phyloP scores from a whole-genome alignment of 2,113 vertebrate genomes.

The Daubentonia madagascariensis region DNA sequence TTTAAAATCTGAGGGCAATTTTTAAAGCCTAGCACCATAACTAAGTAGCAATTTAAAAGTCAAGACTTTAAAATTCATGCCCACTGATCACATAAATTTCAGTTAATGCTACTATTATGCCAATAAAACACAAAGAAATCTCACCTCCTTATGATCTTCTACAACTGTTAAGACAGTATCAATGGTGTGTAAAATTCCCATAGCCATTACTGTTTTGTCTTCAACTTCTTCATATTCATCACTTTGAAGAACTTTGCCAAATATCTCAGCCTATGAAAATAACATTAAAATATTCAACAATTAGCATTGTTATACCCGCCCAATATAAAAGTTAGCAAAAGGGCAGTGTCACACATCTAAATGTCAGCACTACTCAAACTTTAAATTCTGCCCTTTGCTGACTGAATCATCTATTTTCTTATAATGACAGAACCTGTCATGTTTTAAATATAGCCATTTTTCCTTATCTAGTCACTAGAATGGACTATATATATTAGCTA shows the following conservation, averaged over 20 bases:
- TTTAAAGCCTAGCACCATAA: slow-evolving; percentile 2
- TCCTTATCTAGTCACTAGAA: not conserved
- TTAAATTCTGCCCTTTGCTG: not conserved
- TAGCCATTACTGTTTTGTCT: slow-evolving; percentile 97
- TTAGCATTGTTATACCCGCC: not conserved
- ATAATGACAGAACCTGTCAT: not conserved
- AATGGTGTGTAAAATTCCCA: slow-evolving; percentile 96
- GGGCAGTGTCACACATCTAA: not conserved
- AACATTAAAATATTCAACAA: not conserved
- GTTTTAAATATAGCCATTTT: not conserved
- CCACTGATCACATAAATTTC: not conserved
- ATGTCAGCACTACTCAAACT: not conserved
- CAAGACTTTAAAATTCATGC: not conserved
- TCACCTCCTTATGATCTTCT: slow-evolving; percentile 96
- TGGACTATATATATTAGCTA: not conserved
- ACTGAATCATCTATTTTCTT: not conserved
- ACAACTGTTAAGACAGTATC: slow-evolving; percentile 97
- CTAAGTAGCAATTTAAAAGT: not conserved
- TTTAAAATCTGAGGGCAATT: not conserved
- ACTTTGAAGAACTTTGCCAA: slow-evolving; percentile 95
- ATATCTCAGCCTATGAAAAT: slow-evolving; percentile 93
- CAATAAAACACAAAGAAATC: slow-evolving; percentile 22
- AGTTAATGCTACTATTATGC: not conserved
- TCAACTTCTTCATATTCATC: slow-evolving; percentile 97
- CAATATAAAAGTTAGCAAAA: not conserved